Conservation (phyloP, 2,113 vertebrate species). For the Rhabdomys dilectus region DNA sequence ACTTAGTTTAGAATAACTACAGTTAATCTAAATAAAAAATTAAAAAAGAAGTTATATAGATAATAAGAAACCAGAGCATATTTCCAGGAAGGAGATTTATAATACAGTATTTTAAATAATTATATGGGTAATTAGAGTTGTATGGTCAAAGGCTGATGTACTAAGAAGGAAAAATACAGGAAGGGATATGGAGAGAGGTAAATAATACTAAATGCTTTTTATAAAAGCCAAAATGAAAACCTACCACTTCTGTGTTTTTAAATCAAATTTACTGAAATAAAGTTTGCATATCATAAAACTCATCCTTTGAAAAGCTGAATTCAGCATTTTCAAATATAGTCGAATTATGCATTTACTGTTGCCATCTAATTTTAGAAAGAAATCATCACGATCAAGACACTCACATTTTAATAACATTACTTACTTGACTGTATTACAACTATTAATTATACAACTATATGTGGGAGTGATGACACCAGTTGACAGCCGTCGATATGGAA, state of each 20-base stretch:
- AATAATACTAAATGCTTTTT: neutral
- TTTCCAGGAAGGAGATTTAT: neutral
- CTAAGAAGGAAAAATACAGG: neutral
- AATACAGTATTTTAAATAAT: neutral
- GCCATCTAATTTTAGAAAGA: neutral
- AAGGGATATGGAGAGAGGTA: neutral
- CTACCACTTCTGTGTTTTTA: neutral
- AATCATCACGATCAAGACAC: neutral
- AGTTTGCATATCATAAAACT: neutral
- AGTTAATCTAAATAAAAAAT: neutral
- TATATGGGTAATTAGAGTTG: no score
- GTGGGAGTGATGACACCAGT: neutral
- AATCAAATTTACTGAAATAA: neutral
- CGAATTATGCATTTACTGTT: neutral
- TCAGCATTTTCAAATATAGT: neutral
- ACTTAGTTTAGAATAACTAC: neutral
- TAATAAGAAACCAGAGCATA: neutral
- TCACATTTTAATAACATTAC: neutral
- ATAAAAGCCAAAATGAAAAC: neutral
- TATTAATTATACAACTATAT: neutral
- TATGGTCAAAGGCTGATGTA: neutral
- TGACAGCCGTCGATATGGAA: neutral
- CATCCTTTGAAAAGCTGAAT: neutral
- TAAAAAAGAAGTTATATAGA: neutral
- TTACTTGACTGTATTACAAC: neutral